phyloP scores from a whole-genome alignment of 2,888 invertebrate genomes.

The Tinea semifulvella region DNA sequence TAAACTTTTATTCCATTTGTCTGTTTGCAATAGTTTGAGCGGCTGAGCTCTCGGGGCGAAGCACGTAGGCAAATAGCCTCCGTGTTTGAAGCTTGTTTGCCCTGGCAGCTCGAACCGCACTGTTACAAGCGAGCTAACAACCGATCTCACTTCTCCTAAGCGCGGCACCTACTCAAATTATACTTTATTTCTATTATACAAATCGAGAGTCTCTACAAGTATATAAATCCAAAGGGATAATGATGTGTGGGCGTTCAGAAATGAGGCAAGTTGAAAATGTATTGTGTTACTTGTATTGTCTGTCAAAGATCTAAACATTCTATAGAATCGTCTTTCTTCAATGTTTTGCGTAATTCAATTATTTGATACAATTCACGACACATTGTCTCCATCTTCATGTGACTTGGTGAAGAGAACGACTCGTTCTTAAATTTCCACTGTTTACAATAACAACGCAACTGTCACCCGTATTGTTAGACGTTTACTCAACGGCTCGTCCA shows the following conservation, averaged over 20 bases:
- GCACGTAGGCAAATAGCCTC: conserved; percentile 16
- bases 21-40: conserved; percentile 12
- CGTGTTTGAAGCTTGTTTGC: conserved; percentile 14
- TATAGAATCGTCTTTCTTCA: background rate
- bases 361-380: no score
- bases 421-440: no score
- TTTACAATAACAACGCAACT: no score
- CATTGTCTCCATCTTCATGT: no score
- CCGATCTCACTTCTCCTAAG: background rate
- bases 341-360: no score
- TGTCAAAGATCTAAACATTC: background rate
- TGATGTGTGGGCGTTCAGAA: background rate
- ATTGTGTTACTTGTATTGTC: background rate
- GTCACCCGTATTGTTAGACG: no score
- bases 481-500: no score
- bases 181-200: background rate
- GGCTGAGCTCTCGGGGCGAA: conserved; percentile 13
- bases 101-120: conserved; percentile 10
- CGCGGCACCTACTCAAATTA: conserved; percentile 4
- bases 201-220: background rate
- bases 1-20: conserved; percentile 14
- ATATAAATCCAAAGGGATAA: background rate
- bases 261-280: background rate
- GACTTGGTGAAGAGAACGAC: no score
- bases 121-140: conserved; percentile 10